These are phyloP conservation scores for Contarinia nasturtii DNA, from an alignment of 1,140 invertebrate genomes.

Conservation along the genomic window DNA sequence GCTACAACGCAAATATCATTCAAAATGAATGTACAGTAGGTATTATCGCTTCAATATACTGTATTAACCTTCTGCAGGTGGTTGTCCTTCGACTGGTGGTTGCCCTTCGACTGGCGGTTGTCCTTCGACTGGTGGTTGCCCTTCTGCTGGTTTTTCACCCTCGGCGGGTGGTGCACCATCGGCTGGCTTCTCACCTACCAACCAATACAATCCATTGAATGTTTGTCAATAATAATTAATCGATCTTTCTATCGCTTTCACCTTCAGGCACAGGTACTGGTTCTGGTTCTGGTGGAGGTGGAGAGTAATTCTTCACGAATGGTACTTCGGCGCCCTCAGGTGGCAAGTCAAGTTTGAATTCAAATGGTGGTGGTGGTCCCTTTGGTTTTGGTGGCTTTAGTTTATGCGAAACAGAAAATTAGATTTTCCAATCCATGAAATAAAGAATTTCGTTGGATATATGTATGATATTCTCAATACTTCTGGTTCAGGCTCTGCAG, in stretches of 20 bases:
- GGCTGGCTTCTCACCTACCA: too few relatives aligned
- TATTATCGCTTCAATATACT: too few relatives aligned
- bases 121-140: conserved; percentile 19
- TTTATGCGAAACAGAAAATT: conserved; percentile 11
- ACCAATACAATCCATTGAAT: conserved; percentile 15
- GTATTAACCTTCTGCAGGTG: too few relatives aligned
- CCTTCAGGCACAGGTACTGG: conserved; percentile 4
- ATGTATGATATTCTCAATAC: not conserved
- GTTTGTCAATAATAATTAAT: conserved; percentile 7
- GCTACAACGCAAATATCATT: too few relatives aligned
- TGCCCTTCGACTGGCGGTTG: conserved; percentile 13
- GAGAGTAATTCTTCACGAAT: conserved; percentile 22
- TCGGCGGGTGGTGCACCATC: conserved; percentile 19
- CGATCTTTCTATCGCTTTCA: conserved; percentile 10
- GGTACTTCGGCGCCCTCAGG: conserved; percentile 25
- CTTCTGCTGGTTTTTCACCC: too few relatives aligned
- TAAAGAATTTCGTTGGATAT: too few relatives aligned
- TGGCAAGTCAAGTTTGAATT: conserved; percentile 23
- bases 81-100: conserved; percentile 11
- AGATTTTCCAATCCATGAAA: conserved; percentile 5
- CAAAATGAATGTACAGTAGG: too few relatives aligned
- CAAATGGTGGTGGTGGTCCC: conserved; percentile 26
- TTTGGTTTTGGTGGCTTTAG: conserved; percentile 12
- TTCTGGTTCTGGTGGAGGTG: conserved; percentile 19
- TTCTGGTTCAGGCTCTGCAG: conserved; percentile 5